phyloP scores from a whole-genome alignment of 2,888 invertebrate genomes.

The Nesidiocoris tenuis region DNA sequence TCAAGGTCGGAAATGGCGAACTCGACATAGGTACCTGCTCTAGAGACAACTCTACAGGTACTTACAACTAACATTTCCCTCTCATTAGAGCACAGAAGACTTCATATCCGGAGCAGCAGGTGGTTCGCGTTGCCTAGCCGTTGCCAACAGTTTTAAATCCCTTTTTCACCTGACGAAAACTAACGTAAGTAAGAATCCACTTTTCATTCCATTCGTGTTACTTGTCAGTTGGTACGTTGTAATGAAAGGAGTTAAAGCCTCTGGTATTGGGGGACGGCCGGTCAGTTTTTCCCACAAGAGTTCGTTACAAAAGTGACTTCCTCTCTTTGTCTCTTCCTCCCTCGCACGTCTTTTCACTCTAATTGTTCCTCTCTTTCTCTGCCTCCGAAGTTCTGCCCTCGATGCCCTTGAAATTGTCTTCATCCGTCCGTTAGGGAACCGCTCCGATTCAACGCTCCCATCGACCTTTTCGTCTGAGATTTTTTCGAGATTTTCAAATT shows the following conservation, averaged over 20 bases:
- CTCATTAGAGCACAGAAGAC: slow-evolving; percentile 20
- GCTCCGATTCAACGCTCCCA: slow-evolving; percentile 19
- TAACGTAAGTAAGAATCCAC: neutral
- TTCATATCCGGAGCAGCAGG: slow-evolving; percentile 40
- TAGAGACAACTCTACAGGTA: too few relatives aligned
- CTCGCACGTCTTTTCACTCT: slow-evolving; percentile 18
- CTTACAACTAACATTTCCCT: slow-evolving; percentile 32
- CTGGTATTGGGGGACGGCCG: slow-evolving; percentile 22
- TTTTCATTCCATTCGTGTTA: neutral
- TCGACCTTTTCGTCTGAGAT: too few relatives aligned
- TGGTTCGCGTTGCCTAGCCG: slow-evolving; percentile 17
- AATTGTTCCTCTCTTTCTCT: slow-evolving; percentile 24
- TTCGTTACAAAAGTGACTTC: slow-evolving; percentile 34
- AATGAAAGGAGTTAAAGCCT: slow-evolving; percentile 41
- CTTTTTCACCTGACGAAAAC: slow-evolving; percentile 15
- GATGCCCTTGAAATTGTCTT: slow-evolving; percentile 36
- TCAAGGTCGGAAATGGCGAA: slow-evolving; percentile 28
- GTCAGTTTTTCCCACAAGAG: slow-evolving; percentile 36
- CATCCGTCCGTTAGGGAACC: slow-evolving; percentile 38
- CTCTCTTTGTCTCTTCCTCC: slow-evolving; percentile 13
- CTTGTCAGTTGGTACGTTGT: slow-evolving; percentile 6
- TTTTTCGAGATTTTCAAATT: too few relatives aligned
- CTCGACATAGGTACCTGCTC: too few relatives aligned
- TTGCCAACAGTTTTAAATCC: slow-evolving; percentile 38
- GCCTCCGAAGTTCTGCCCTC: neutral